These are phyloP conservation scores for Benthosema pterotum DNA, from an alignment of 2,797 vertebrate species.

Conservation along the genomic window DNA sequence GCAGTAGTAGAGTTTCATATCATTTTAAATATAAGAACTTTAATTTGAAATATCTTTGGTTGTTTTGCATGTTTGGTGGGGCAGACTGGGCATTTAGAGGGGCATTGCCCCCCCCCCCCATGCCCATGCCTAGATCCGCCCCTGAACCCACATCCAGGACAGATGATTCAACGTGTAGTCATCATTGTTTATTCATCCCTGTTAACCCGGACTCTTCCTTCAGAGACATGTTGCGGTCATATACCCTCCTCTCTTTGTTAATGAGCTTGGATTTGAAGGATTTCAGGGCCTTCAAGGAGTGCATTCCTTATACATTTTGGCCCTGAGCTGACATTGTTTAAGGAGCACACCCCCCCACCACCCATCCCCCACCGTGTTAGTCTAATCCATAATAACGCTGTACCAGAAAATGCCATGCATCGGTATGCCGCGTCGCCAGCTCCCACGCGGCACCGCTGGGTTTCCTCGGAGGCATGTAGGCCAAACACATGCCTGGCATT, in stretches of 20 bases:
- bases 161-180: too few relatives aligned
- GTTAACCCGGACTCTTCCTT: neutral
- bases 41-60: too few relatives aligned
- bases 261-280: neutral
- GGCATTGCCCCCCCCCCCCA: too few relatives aligned
- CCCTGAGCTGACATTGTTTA: constrained; percentile 5
- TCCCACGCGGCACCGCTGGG: constrained; percentile 40
- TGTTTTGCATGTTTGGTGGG: too few relatives aligned
- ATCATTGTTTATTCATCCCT: too few relatives aligned
- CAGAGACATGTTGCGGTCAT: neutral
- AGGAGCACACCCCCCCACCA: neutral
- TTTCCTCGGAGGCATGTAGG: constrained; percentile 53
- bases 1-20: too few relatives aligned
- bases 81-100: too few relatives aligned
- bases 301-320: constrained; percentile 10
- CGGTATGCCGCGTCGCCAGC: constrained; percentile 11
- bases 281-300: too few relatives aligned
- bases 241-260: too few relatives aligned
- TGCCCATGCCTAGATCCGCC: too few relatives aligned
- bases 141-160: too few relatives aligned
- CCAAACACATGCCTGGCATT: constrained; percentile 71
- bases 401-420: constrained; percentile 55
- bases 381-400: constrained; percentile 2
- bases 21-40: too few relatives aligned
- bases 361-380: constrained; percentile 8